A percentile compares a stretch with the other conserved stretches of the same genome.
These are phyloP conservation scores for Drosophila guanche DNA, from an alignment of 1,140 invertebrate genomes.

Conservation along the genomic window DNA sequence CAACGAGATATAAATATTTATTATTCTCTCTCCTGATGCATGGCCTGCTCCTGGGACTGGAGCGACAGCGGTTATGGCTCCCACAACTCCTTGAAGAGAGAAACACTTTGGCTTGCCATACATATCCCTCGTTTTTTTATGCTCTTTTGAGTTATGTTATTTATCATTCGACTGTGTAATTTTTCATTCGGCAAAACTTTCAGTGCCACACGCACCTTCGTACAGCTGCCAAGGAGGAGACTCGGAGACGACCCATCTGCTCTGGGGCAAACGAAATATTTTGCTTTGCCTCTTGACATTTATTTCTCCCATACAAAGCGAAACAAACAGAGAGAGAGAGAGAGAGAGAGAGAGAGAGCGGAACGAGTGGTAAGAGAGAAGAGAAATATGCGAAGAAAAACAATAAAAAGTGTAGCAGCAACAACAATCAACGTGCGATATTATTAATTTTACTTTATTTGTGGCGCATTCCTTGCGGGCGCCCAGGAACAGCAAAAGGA, in stretches of 20 bases:
- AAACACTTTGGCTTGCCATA: slow-evolving; percentile 6
- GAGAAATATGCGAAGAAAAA: slow-evolving; percentile 12
- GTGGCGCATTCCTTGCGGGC: slow-evolving; percentile 51
- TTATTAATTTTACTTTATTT: slow-evolving; percentile 69
- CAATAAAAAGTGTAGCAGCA: slow-evolving; percentile 55
- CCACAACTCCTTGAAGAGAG: slow-evolving; percentile 17
- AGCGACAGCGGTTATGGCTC: slow-evolving; percentile 23
- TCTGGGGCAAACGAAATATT: slow-evolving; percentile 10
- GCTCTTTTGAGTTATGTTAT: slow-evolving; percentile 58
- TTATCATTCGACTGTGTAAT: slow-evolving; percentile 73
- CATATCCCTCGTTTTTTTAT: slow-evolving; percentile 29
- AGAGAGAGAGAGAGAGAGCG: slow-evolving; percentile 6
- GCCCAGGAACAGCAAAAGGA: slow-evolving; percentile 9
- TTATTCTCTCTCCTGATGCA: neutral
- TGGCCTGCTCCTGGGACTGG: neutral
- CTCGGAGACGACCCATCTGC: slow-evolving; percentile 8
- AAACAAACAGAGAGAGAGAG: slow-evolving; percentile 3
- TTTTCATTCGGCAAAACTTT: slow-evolving; percentile 67
- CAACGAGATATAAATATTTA: neutral
- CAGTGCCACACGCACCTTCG: slow-evolving; percentile 46
- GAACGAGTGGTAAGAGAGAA: slow-evolving; percentile 13
- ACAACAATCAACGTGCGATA: slow-evolving; percentile 55
- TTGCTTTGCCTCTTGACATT: slow-evolving; percentile 59
- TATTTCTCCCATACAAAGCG: slow-evolving; percentile 30
- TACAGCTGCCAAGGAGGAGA: neutral